These are phyloP conservation scores for Caenorhabditis sp. DNA, from an alignment of 2,888 invertebrate species.

Conservation along the genomic window DNA sequence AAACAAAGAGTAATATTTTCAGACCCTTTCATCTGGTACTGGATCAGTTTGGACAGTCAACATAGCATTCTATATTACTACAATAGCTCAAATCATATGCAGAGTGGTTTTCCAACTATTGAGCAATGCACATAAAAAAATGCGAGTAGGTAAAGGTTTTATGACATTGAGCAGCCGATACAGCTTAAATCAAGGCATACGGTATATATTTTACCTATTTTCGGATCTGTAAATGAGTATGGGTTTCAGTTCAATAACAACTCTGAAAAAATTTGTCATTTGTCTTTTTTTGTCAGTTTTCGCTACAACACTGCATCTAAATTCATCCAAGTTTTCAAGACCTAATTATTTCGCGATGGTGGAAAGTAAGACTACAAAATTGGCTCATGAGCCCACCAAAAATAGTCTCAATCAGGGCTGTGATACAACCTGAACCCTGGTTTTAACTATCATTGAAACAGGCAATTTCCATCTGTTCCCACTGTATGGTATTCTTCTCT, in stretches of 20 bases:
- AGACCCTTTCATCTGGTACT: conserved; percentile 30
- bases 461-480: no score
- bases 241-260: conserved; percentile 18
- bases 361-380: no score
- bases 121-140: conserved; percentile 2
- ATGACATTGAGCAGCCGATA: conserved; percentile 30
- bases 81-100: conserved; percentile 21
- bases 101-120: conserved; percentile 23
- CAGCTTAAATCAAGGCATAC: conserved; percentile 28
- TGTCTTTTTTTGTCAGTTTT: conserved; percentile 18
- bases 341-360: conserved; percentile 34
- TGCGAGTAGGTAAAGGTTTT: not conserved
- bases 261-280: conserved; percentile 32
- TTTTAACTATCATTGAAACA: no score
- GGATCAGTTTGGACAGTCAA: conserved; percentile 41
- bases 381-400: no score
- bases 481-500: conserved; percentile 23
- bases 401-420: no score
- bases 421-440: no score
- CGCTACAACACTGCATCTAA: conserved; percentile 29
- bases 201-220: not conserved
- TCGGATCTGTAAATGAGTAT: no score
- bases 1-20: no score
- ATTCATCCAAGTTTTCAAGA: conserved; percentile 3
- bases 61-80: conserved; percentile 18